Evolutionary conservation across 1,140 invertebrate species (phyloP).

Genomic region (Dendroctonus ponderosae): DNA sequence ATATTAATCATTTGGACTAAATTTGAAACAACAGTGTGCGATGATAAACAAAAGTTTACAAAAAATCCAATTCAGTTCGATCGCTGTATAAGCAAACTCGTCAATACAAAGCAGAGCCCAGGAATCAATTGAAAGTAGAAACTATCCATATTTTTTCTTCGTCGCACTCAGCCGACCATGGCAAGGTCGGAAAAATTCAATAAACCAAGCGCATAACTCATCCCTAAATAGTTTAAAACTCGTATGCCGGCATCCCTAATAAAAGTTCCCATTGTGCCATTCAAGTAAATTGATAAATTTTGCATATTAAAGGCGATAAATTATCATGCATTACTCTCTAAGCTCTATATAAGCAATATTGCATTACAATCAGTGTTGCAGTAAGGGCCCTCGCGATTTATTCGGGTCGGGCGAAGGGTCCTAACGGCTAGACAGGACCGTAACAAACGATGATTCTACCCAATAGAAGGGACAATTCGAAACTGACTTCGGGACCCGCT

Average conservation of each 20-base stretch:
- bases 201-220: constrained; percentile 13
- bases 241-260: constrained; percentile 13
- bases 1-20: too few species aligned
- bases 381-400: constrained; percentile 41
- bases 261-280: constrained; percentile 29
- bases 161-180: too few species aligned
- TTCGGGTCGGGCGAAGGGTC: constrained; percentile 29
- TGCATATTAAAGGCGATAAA: constrained; percentile 36
- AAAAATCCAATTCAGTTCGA: too few species aligned
- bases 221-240: constrained; percentile 25
- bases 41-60: too few species aligned
- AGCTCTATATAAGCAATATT: constrained; percentile 44
- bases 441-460: background rate
- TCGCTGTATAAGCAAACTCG: too few species aligned
- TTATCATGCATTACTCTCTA: constrained; percentile 33
- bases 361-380: constrained; percentile 42
- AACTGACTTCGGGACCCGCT: too few species aligned
- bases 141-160: too few species aligned
- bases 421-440: constrained; percentile 35
- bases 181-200: background rate
- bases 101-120: too few species aligned
- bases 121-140: too few species aligned
- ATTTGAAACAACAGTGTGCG: too few species aligned
- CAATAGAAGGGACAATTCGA: too few species aligned
- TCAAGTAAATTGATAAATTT: constrained; percentile 34